These are phyloP conservation scores for Euleptes europaea DNA, from an alignment of 2,113 vertebrate genomes.

Conservation along the genomic window DNA sequence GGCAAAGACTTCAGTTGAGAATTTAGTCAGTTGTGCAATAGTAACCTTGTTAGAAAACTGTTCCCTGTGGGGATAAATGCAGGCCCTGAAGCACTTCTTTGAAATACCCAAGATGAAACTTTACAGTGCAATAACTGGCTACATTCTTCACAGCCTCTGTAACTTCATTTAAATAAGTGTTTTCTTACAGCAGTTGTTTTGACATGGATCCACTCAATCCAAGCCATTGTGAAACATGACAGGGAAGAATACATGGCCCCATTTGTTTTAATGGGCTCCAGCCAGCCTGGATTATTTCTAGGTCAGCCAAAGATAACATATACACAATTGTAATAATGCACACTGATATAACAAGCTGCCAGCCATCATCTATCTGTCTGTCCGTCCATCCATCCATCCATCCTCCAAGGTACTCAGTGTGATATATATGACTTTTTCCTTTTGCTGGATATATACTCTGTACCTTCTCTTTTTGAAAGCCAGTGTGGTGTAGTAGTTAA, in stretches of 20 bases:
- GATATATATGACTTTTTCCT: too few species aligned
- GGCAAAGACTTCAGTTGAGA: not conserved
- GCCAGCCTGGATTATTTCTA: not conserved
- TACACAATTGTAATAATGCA: not conserved
- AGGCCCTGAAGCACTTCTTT: not conserved
- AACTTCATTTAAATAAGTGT: not conserved
- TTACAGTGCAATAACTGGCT: not conserved
- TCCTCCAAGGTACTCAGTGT: too few species aligned
- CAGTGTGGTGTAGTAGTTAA: too few species aligned
- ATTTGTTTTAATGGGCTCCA: not conserved
- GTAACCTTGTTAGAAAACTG: not conserved
- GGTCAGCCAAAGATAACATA: not conserved
- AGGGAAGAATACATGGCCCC: not conserved
- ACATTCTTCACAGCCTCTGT: not conserved
- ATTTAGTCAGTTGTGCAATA: not conserved
- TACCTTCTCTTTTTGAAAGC: too few species aligned
- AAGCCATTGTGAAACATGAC: not conserved
- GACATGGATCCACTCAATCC: not conserved
- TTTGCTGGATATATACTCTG: too few species aligned
- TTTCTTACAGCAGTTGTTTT: not conserved
- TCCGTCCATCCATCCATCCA: too few species aligned
- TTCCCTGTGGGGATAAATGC: not conserved
- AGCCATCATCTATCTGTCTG: not conserved
- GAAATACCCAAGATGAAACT: not conserved
- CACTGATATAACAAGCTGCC: not conserved